Conservation (phyloP, 2,113 vertebrate species). For the Spea multiplicata region DNA sequence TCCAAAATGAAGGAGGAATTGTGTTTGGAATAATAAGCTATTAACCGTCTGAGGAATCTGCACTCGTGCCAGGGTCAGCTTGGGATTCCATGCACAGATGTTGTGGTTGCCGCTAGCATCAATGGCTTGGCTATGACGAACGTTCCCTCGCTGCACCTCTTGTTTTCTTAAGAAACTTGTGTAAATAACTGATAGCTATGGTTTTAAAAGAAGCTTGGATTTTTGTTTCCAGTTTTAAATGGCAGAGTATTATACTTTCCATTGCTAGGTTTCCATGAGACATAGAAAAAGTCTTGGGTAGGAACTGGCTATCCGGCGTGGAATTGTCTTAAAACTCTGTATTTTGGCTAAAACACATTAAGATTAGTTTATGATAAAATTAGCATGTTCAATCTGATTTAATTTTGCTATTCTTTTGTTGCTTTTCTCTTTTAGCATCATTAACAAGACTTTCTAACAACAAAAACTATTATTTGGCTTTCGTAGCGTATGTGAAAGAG, state of each 20-base stretch:
- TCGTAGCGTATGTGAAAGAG: too few relatives aligned
- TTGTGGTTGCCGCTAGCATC: slow-evolving; percentile 10
- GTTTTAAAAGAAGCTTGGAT: not conserved
- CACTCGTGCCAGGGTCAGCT: not conserved
- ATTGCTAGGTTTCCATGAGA: slow-evolving; percentile 10
- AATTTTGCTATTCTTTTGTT: too few relatives aligned
- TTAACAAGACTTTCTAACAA: too few relatives aligned
- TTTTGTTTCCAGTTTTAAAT: slow-evolving; percentile 23
- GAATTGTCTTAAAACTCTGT: not conserved
- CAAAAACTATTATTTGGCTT: too few relatives aligned
- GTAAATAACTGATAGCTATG: slow-evolving; percentile 27
- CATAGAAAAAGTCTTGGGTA: not conserved
- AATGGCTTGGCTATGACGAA: slow-evolving; percentile 20
- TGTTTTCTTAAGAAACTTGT: slow-evolving; percentile 33
- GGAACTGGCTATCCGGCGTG: not conserved
- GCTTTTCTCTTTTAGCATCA: too few relatives aligned
- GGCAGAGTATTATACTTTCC: slow-evolving; percentile 23
- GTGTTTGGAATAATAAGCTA: not conserved
- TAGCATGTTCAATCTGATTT: too few relatives aligned
- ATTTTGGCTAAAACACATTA: too few relatives aligned
- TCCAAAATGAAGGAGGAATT: too few relatives aligned
- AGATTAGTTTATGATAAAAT: too few relatives aligned
- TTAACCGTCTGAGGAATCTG: not conserved
- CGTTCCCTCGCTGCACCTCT: slow-evolving; percentile 24
- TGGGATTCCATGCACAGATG: slow-evolving; percentile 9